phyloP scores from a whole-genome alignment of 2,888 invertebrate species.

The Perdita meconis region DNA sequence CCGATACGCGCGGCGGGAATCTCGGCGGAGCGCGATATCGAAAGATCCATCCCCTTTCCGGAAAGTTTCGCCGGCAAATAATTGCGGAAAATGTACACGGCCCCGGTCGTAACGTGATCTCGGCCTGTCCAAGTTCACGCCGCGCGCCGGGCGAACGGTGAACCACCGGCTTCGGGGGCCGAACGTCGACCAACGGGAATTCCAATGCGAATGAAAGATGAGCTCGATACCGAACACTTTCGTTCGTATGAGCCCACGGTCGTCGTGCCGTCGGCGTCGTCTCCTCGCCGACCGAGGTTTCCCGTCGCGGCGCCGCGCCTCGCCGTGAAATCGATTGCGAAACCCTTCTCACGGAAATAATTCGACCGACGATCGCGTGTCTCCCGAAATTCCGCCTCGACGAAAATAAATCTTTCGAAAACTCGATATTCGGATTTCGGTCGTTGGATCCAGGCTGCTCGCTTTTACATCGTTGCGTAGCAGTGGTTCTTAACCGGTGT shows the following conservation, averaged over 20 bases:
- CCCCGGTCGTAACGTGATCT: conserved; percentile 38
- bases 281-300: not conserved
- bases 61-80: conserved; percentile 38
- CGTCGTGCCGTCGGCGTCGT: conserved; percentile 12
- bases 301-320: too few species aligned
- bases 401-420: not conserved
- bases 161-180: conserved; percentile 21
- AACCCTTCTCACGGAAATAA: conserved; percentile 28
- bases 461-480: too few species aligned
- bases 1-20: conserved; percentile 13
- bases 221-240: conserved; percentile 45
- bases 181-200: conserved; percentile 23
- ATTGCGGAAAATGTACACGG: conserved; percentile 47
- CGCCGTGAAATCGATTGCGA: conserved; percentile 34
- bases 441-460: not conserved
- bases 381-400: not conserved
- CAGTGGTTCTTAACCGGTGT: too few species aligned
- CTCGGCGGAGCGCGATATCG: conserved; percentile 25
- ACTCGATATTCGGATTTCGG: not conserved
- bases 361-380: conserved; percentile 5
- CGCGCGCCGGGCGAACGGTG: conserved; percentile 17
- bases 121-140: conserved; percentile 13
- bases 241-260: conserved; percentile 11
- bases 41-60: conserved; percentile 38
- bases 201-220: conserved; percentile 50